Evolutionary conservation across 2,113 vertebrate genomes (phyloP), one percentile per base, ranked within the genome.

Genomic region (Oncorhynchus clarkii): DNA sequence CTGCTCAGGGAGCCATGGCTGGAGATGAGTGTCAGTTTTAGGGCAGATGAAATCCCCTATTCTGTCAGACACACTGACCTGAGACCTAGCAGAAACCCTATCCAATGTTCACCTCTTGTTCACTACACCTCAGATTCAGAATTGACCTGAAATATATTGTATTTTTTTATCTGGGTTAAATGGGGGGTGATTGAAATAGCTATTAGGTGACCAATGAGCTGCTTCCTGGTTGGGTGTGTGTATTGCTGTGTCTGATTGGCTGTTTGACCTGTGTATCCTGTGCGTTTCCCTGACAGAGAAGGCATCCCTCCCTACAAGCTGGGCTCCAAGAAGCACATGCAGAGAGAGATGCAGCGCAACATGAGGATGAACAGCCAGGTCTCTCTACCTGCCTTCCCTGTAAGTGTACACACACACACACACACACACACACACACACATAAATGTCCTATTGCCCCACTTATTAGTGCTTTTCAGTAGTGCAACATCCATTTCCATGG

Each of bases 301-400:
- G 97, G 97, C 78, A 93, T 98, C 84, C 96, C 97, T 85, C 96
- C 96, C 0, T 98, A 98, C 79, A 95, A 96, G 22, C 87, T 95
- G 64, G 95, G 95, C 84, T 96, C 93, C 85, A 99, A 97, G 95
- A 99, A 99, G 88, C 96, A 97, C 86, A 94, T 96, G 80, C 97
- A 98, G 89, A 89, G 97, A 79, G 97, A 99, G 48, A 99, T 99
- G 93, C 95, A 97, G 70, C 96, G 97, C 24, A 99, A 95, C 0
- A 92, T 97, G 87, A 99, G 95, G 91, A 96, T 97, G 92, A 99
- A 99, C 7, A 97, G 97, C 80, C 97, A 96, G 91, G 96, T 98
- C 79, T 93, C 93, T 62, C 95, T 99, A 88, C 97, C 97, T 93
- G 96, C 97, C 91, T 99, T 99, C 87, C 97, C 97, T 81, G 97